These are phyloP conservation scores for Amblyornis subalaris DNA, from an alignment of 2,113 vertebrate genomes.

Conservation along the genomic window DNA sequence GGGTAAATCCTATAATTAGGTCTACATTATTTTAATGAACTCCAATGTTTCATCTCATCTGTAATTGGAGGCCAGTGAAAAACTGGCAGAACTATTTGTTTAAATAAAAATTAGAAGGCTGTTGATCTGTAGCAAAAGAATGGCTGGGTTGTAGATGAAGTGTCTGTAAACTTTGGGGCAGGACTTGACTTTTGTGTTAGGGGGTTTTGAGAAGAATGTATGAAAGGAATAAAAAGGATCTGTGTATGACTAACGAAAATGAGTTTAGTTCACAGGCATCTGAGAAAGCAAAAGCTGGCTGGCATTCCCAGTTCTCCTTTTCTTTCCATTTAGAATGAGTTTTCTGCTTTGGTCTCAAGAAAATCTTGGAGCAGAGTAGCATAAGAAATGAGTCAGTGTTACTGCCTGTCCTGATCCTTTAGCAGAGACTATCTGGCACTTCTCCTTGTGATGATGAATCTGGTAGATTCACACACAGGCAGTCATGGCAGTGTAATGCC, in stretches of 20 bases:
- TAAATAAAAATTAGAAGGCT: not conserved
- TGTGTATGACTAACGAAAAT: not conserved
- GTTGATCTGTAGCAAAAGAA: not conserved
- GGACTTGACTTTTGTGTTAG: not conserved
- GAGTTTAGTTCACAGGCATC: not conserved
- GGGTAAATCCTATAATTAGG: not conserved
- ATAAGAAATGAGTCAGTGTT: slow-evolving; percentile 33
- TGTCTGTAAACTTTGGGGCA: not conserved
- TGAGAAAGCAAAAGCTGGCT: slow-evolving; percentile 1
- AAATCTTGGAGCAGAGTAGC: not conserved
- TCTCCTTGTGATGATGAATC: not conserved
- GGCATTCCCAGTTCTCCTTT: slow-evolving; percentile 8
- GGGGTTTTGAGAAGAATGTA: not conserved
- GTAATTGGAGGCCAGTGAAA: not conserved
- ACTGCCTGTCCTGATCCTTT: not conserved
- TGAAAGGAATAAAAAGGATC: not conserved
- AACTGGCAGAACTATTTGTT: not conserved
- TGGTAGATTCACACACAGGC: not conserved
- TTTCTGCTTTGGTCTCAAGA: not conserved
- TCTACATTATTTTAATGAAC: not conserved
- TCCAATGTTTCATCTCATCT: not conserved
- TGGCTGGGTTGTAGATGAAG: not conserved
- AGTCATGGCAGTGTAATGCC: not conserved
- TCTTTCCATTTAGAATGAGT: not conserved
- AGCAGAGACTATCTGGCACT: not conserved